Evolutionary conservation across 53 echinoderm and acorn worm genomes (phyloP).

Genomic region (Echinometra lucunter): DNA sequence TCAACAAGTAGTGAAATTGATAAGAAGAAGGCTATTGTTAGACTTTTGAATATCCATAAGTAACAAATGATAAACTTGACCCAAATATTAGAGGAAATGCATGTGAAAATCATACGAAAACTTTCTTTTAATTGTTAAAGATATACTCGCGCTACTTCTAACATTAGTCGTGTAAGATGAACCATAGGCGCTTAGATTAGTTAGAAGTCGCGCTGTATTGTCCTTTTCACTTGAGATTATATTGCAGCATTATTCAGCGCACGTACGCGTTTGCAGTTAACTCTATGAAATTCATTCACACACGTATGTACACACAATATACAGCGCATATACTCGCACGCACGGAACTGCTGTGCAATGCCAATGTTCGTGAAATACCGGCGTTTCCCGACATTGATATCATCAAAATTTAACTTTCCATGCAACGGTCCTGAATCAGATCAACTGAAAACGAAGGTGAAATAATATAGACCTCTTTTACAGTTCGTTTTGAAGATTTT

Average conservation of each 20-base stretch:
- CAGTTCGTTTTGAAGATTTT: not conserved
- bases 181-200: not conserved
- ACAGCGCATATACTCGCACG: not conserved
- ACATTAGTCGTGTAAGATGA: not conserved
- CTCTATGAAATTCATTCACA: not conserved
- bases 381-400: not conserved
- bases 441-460: slow-evolving; percentile 10
- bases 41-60: not conserved
- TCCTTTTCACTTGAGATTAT: not conserved
- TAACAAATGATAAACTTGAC: not conserved
- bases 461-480: not conserved
- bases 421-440: not conserved
- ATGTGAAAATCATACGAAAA: not conserved
- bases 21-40: not conserved
- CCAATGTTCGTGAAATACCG: not conserved
- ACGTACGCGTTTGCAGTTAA: not conserved
- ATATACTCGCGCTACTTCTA: not conserved
- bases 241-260: no score
- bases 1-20: not conserved
- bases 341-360: not conserved
- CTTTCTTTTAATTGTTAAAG: not conserved
- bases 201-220: not conserved
- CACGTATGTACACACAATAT: no score
- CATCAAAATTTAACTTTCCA: not conserved
- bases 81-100: not conserved